phyloP scores from a whole-genome alignment of 2,113 vertebrate genomes.

The Onychostoma macrolepis region DNA sequence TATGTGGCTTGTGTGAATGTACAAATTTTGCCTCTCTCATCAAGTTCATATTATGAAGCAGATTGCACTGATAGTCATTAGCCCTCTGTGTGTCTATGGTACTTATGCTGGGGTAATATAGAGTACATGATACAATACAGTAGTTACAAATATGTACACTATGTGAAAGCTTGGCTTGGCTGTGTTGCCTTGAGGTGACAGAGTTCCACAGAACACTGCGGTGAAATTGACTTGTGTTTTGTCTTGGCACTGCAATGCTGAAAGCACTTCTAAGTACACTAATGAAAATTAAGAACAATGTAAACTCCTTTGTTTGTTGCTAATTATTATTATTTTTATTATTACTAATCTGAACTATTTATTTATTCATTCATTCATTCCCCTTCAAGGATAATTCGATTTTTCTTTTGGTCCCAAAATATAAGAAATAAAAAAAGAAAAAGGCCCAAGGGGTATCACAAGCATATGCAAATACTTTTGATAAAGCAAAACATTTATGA shows the following conservation, averaged over 20 bases:
- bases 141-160: neutral
- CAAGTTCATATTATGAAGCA: neutral
- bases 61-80: neutral
- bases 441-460: neutral
- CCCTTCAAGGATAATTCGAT: no score
- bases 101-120: neutral
- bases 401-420: neutral
- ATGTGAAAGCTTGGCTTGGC: neutral
- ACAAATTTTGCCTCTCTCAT: neutral
- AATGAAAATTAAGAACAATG: neutral
- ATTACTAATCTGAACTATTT: neutral
- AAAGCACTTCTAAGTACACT: neutral
- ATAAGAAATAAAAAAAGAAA: neutral
- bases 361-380: neutral
- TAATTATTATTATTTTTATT: neutral
- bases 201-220: neutral
- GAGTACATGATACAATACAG: neutral
- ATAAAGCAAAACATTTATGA: neutral
- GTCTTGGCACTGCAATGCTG: neutral
- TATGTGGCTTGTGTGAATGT: neutral
- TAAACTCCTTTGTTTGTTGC: neutral
- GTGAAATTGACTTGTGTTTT: neutral
- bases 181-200: slow-evolving; percentile 13
- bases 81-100: neutral
- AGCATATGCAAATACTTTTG: neutral